Base-by-base conservation (phyloP, 2,888 invertebrate species). In the Mactromeris polynyma region DNA sequence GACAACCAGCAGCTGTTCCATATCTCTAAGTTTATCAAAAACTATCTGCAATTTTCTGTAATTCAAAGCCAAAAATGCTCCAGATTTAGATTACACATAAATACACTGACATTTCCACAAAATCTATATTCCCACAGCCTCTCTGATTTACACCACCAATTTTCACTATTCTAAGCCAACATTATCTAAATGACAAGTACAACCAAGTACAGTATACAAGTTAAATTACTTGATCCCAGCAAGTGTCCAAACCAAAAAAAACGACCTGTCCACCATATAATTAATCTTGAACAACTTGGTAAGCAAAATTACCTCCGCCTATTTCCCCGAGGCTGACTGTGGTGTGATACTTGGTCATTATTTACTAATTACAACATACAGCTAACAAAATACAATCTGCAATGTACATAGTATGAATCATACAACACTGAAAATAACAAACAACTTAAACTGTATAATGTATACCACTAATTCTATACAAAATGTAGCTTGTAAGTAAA, bases 291-390 rank as follows among this genome's bases (percentile, higher is more conserved):
- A 73, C 73, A 73, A 73, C 26, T 36, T 26, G 14, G 36, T 73
- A 36, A 36, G 36, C 31, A 33, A 33, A 73, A 33, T 36, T 33
- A n/a, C 40, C 58, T 78, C 84, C 84, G 36, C 84, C 84, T 78
- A 54, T 54, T 78, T 54, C 84, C 84, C 84, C n/a, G 77, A 84
- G 84, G 84, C 54, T 77, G 31, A 33, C 33, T 73, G 33, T 36
- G 36, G 73, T 36, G 4, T 46, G 79, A 79, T 79, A 79, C 79
- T 42, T 79, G 40, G 9, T 31, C 79, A 79, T 40, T 42, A 79
- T 79, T 40, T 46, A 42, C 46, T 40, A 46, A 42, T 46, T 79
- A 79, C 46, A 79, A 40, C 84, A 17, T 54, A 54, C 36, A 77
- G 31, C 38, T 73, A 33, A 73, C 73, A 36, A 73, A 73, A 73